Evolutionary conservation across 2,888 invertebrate species (phyloP).

Genomic region (Notodonta dromedarius): DNA sequence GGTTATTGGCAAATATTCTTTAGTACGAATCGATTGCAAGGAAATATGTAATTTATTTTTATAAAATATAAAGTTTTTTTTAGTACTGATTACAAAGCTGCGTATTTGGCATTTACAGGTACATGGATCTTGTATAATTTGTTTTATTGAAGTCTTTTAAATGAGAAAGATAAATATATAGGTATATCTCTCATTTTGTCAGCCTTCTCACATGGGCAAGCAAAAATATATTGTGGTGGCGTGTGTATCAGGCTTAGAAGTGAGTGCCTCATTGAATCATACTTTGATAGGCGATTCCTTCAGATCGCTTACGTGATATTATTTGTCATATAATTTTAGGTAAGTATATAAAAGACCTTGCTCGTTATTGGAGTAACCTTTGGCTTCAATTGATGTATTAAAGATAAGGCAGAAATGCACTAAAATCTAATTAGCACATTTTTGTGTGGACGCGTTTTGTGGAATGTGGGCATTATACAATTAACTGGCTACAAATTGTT

Average conservation of each 20-base stretch:
- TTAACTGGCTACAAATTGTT: constrained; percentile 53
- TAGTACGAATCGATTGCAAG: constrained; percentile 24
- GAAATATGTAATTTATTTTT: constrained; percentile 14
- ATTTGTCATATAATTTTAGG: constrained; percentile 1
- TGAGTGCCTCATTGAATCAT: not conserved
- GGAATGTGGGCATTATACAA: constrained; percentile 44
- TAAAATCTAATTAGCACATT: constrained; percentile 37
- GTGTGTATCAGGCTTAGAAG: no score
- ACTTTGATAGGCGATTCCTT: not conserved
- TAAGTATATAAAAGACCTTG: constrained; percentile 29
- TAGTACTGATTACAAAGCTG: not conserved
- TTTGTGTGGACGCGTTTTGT: constrained; percentile 37
- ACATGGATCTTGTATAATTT: not conserved
- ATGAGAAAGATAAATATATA: not conserved
- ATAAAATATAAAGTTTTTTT: not conserved
- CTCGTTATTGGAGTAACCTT: constrained; percentile 29
- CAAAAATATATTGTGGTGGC: not conserved
- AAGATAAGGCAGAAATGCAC: constrained; percentile 36
- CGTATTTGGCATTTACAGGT: not conserved
- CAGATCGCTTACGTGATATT: not conserved
- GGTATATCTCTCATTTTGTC: not conserved
- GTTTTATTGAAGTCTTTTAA: not conserved
- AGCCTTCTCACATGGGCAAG: not conserved
- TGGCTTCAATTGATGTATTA: constrained; percentile 19
- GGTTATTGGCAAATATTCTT: constrained; percentile 36